Percentiles rank a stretch among this genome's conserved stretches.
Conservation (phyloP, 2,888 invertebrate genomes). For the Frankliniella fusca region DNA sequence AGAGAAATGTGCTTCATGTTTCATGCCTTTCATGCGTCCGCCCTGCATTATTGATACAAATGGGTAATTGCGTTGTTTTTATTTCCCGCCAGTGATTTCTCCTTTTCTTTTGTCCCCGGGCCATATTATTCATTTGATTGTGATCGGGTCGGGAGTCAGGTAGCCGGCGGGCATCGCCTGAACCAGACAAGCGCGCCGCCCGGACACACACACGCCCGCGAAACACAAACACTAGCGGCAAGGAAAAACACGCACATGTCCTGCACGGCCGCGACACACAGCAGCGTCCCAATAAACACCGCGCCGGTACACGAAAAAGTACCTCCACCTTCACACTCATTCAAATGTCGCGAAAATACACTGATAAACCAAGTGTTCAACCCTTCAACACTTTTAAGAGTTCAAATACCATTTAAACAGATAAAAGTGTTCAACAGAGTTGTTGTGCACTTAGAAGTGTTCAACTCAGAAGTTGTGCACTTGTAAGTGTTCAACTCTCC, state of each 20-base stretch:
- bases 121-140: constrained; percentile 21
- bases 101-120: not conserved
- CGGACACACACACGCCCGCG: not conserved
- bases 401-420: too few relatives aligned
- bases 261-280: not conserved
- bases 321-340: too few relatives aligned
- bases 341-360: too few relatives aligned
- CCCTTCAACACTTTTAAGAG: too few relatives aligned
- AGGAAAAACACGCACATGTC: not conserved
- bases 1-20: constrained; percentile 14
- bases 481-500: too few relatives aligned
- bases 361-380: too few relatives aligned
- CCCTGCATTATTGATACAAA: constrained; percentile 23
- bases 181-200: not conserved
- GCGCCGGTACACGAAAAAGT: too few relatives aligned
- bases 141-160: constrained; percentile 4
- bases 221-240: not conserved
- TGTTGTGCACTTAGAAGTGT: too few relatives aligned
- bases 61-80: constrained; percentile 14
- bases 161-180: not conserved
- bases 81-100: constrained; percentile 23
- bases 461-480: too few relatives aligned
- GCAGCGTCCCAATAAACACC: too few relatives aligned
- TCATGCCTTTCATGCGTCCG: constrained; percentile 17
- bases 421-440: too few relatives aligned